A percentile compares a stretch with the other conserved stretches of the same genome.
Evolutionary conservation across 2,888 invertebrate species (phyloP).

Genomic region (Thecocarcelia acutangulata): DNA sequence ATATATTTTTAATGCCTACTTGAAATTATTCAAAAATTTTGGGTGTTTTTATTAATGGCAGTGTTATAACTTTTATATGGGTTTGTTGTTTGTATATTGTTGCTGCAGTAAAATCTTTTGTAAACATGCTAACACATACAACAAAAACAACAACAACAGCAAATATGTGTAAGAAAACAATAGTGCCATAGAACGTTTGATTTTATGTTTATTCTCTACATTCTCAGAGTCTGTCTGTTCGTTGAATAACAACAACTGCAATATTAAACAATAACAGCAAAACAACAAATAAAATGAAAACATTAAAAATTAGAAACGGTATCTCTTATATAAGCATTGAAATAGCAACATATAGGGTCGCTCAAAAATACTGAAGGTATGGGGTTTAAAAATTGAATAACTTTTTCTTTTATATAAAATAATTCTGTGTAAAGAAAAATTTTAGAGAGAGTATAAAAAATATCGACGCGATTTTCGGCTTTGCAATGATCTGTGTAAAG

Average conservation of each 20-base stretch:
- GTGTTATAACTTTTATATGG: constrained; percentile 21
- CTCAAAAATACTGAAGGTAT: no score
- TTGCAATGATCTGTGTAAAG: no score
- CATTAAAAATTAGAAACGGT: no score
- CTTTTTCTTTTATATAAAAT: no score
- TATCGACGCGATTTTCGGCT: no score
- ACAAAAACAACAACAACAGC: constrained; percentile 19
- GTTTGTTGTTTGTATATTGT: constrained; percentile 39
- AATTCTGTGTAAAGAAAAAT: no score
- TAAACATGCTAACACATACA: constrained; percentile 37
- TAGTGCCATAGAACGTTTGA: constrained; percentile 48
- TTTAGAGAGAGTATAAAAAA: no score
- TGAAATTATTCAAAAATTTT: constrained; percentile 18
- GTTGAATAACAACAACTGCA: constrained; percentile 12
- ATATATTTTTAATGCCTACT: neutral
- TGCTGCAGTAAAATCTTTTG: constrained; percentile 39
- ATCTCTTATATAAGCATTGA: no score
- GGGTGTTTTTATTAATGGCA: neutral
- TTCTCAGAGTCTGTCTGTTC: neutral
- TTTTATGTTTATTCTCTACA: constrained; percentile 49
- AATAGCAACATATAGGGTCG: no score
- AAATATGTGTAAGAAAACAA: constrained; percentile 14
- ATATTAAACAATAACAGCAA: neutral
- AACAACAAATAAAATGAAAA: neutral
- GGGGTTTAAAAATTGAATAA: no score